Percentiles rank a stretch among this genome's conserved stretches.
These are phyloP conservation scores for Australoheros facetus DNA, from an alignment of 2,797 vertebrate genomes.

Conservation along the genomic window DNA sequence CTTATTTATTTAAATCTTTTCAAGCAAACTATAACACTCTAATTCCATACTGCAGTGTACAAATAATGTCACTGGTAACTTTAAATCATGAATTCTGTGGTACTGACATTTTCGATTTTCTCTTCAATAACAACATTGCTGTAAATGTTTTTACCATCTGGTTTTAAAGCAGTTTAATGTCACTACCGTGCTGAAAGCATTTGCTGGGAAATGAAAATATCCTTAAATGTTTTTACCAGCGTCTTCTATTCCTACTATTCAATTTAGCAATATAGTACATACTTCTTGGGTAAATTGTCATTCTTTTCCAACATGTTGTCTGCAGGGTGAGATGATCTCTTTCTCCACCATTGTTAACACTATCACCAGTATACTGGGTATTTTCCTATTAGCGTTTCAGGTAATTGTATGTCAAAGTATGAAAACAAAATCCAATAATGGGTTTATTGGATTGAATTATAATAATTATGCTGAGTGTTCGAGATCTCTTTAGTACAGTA, in stretches of 20 bases:
- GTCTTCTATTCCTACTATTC: not conserved
- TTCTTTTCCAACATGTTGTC: not conserved
- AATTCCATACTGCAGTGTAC: conserved; percentile 37
- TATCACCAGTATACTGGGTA: too few species aligned
- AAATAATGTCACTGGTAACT: conserved; percentile 35
- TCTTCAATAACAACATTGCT: conserved; percentile 67
- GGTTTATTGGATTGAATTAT: too few species aligned
- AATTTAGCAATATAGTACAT: not conserved
- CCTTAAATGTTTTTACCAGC: not conserved
- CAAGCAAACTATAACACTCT: conserved; percentile 40
- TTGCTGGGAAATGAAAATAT: not conserved
- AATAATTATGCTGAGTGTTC: not conserved
- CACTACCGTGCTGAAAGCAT: conserved; percentile 31
- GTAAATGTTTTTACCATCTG: conserved; percentile 70
- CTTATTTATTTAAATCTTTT: conserved; percentile 49
- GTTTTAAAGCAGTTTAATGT: conserved; percentile 59
- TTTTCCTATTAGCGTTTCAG: not conserved
- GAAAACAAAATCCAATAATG: too few species aligned
- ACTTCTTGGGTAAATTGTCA: not conserved
- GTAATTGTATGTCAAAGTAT: not conserved
- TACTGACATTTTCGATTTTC: conserved; percentile 72
- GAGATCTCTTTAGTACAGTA: not conserved
- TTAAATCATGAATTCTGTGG: conserved; percentile 60
- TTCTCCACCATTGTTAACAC: not conserved
- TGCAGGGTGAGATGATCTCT: not conserved